Evolutionary conservation across 2,113 vertebrate species (phyloP), one percentile per base, ranked within the genome.

Genomic region (Calyptommatus sinebrachiatus): DNA sequence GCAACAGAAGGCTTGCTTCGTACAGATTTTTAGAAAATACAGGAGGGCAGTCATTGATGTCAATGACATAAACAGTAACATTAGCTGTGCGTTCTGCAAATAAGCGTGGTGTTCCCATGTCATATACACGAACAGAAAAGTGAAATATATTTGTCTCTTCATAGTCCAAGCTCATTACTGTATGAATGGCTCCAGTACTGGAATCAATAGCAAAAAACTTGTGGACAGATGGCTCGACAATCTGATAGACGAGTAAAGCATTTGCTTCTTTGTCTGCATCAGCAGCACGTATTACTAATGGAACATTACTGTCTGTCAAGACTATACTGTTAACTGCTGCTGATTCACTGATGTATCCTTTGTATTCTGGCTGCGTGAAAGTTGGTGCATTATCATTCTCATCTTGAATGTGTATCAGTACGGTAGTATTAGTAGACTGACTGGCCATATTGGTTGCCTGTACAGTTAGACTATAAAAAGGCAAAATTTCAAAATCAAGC

Each of bases 371-470:
- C 67, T 96, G 96, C 78, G 89, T 88, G 66, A 99, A 99, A 67
- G 96, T 1, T 0, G 98, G 98, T 5, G 87, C 61, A 14, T 99
- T 99, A 93, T 99, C 98, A 79, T 99, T 99, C 90, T 99, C 97
- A 79, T 99, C 98, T 86, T 88, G 97, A 1, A 99, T 91, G 67
- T 98, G 98, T 68, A 99, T 90, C 0, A 93, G 8, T 70, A 99
- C 91, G 0, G 97, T 98, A 16, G 95, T 63, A 11, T 99, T 99
- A 68, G 95, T 93, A 21, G 96, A 93, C 75, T 97, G 88, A 26
- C 97, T 97, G 7, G 97, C 98, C 98, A 99, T 99, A 89, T 99
- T 99, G 45, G 97, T 98, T 66, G 95, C 98, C 93, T 99, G 97
- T 68, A 99, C 88, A 65, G 89, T 95, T 29, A 99, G 90, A 31